Percentiles rank a stretch among this genome's conserved stretches.
phyloP scores from a whole-genome alignment of 2,888 invertebrate genomes.

The Philopedon plagiatum region DNA sequence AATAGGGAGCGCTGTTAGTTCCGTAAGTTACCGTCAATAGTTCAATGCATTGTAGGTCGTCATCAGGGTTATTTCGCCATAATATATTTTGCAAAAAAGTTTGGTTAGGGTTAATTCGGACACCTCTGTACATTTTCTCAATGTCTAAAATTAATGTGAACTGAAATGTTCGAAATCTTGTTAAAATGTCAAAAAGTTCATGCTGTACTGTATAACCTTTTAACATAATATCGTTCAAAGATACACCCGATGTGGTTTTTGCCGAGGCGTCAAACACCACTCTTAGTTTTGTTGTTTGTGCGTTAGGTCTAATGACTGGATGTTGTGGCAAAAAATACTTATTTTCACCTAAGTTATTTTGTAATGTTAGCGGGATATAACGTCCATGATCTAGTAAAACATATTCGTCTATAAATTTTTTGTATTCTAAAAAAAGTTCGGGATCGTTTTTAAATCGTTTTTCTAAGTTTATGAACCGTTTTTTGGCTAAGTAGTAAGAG shows the following conservation, averaged over 20 bases:
- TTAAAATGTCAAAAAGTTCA: slow-evolving; percentile 43
- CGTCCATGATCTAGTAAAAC: slow-evolving; percentile 13
- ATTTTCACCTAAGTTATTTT: background rate
- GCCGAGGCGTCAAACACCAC: too few relatives aligned
- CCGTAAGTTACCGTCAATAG: slow-evolving; percentile 41
- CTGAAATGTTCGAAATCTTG: slow-evolving; percentile 23
- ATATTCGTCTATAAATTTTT: too few relatives aligned
- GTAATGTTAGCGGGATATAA: background rate
- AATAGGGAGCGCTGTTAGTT: slow-evolving; percentile 30
- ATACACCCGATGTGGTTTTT: slow-evolving; percentile 26
- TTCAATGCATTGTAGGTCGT: slow-evolving; percentile 22
- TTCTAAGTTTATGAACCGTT: too few relatives aligned
- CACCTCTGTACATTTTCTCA: slow-evolving; percentile 45
- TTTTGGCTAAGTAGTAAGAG: slow-evolving; percentile 8
- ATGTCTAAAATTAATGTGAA: slow-evolving; percentile 39
- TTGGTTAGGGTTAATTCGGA: slow-evolving; percentile 32
- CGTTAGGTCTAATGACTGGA: slow-evolving; percentile 25
- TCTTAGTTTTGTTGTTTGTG: slow-evolving; percentile 27
- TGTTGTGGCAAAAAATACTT: slow-evolving; percentile 39
- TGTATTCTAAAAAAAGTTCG: too few relatives aligned
- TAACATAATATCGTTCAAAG: slow-evolving; percentile 44
- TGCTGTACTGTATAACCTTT: slow-evolving; percentile 40
- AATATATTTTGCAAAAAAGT: slow-evolving; percentile 39
- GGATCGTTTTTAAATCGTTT: too few relatives aligned
- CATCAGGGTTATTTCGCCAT: slow-evolving; percentile 39